These are phyloP conservation scores for Cyprinodon diabolis DNA, from an alignment of 2,797 vertebrate species.

Conservation along the genomic window DNA sequence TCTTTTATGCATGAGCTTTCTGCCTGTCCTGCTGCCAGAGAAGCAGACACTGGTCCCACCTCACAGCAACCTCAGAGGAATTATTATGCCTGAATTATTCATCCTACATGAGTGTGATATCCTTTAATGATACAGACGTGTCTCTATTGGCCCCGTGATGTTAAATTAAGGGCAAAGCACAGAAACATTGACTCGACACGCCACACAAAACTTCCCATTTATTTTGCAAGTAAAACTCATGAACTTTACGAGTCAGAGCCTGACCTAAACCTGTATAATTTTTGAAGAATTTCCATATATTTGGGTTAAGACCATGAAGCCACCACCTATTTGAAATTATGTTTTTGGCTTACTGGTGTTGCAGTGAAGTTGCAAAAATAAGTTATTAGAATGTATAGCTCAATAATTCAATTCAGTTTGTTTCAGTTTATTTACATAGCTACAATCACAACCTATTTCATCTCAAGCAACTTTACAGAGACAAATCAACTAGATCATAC, in stretches of 20 bases:
- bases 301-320: slow-evolving; percentile 21
- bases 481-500: too few species aligned
- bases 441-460: too few species aligned
- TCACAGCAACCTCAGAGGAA: slow-evolving; percentile 67
- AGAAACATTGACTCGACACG: slow-evolving; percentile 23
- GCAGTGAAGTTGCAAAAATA: slow-evolving; percentile 6
- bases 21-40: slow-evolving; percentile 82
- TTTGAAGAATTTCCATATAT: slow-evolving; percentile 6
- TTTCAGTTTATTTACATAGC: too few species aligned
- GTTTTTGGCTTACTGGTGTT: slow-evolving; percentile 19
- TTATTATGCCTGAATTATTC: slow-evolving; percentile 77
- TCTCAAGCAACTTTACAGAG: too few species aligned
- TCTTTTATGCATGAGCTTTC: slow-evolving; percentile 96
- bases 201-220: slow-evolving; percentile 14
- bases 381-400: not conserved
- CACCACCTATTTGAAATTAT: slow-evolving; percentile 20
- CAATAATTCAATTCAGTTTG: too few species aligned
- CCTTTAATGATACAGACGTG: slow-evolving; percentile 71
- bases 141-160: slow-evolving; percentile 52
- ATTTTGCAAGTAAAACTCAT: slow-evolving; percentile 26
- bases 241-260: slow-evolving; percentile 20
- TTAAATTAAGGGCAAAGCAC: slow-evolving; percentile 57
- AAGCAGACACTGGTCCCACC: slow-evolving; percentile 71
- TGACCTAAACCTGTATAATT: slow-evolving; percentile 34
- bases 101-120: slow-evolving; percentile 72